Evolutionary conservation across 2,113 vertebrate species (phyloP), one percentile per base, ranked within the genome.

Genomic region (Anhinga rufa): DNA sequence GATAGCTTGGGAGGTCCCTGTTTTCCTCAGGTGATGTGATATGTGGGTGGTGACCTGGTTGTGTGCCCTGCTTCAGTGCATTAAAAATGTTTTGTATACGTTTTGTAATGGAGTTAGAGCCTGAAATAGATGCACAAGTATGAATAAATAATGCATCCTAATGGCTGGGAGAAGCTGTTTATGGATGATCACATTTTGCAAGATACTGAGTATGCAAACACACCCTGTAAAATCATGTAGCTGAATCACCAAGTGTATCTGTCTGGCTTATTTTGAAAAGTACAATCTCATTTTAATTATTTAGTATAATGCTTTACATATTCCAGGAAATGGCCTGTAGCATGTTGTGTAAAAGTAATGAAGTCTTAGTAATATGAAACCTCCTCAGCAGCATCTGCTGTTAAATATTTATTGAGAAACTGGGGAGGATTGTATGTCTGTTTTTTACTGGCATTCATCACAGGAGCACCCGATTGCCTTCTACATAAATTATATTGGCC

Each of bases 81-180:
- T 89, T 69, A 71, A 87, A 84, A 84, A 75, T 72, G 76, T 93
- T 95, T 91, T 95, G 42, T 95, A 7, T 76, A 42, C 2, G 4
- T 92, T 96, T 93, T 86, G 51, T 89, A 88, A 66, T 83, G 64
- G 72, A 94, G 52, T 82, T 95, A 86, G 34, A 91, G 32, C 58
- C 76, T 92, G 54, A 89, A 94, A 89, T 86, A 91, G 74, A 92
- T 58, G 51, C 51, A 62, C 24, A 58, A 51, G 22, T 62, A 42
- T 95, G 62, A 95, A 91, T 96, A 95, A 96, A 87, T 96, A 95
- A 96, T 95, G 44, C 29, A 65, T 83, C 32, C 31, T 94, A 93
- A 83, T 95, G 68, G 42, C 52, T 89, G 62, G 68, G 77, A 92
- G 81, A 92, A 94, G 60, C 78, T 77, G 60, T 78, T 97, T 78